Evolutionary conservation across 2,797 vertebrate species (phyloP).

Genomic region (Chiroxiphia lanceolata): DNA sequence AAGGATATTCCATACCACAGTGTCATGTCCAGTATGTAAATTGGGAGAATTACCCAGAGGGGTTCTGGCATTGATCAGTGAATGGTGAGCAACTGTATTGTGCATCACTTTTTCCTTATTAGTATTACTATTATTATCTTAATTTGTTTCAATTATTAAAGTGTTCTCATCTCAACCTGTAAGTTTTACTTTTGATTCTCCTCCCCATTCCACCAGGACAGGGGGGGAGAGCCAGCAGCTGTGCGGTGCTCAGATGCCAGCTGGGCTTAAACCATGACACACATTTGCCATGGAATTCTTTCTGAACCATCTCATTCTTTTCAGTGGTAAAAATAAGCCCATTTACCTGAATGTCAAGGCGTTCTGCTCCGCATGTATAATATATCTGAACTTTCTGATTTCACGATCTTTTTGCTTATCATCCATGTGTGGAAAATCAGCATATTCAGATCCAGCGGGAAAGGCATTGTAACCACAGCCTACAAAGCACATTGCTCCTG

Average conservation of each 20-base stretch:
- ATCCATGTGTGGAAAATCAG: slow-evolving; percentile 94
- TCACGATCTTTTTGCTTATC: slow-evolving; percentile 89
- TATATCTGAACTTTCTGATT: slow-evolving; percentile 93
- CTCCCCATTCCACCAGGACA: neutral
- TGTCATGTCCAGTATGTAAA: neutral
- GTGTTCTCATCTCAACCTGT: neutral
- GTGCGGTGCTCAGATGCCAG: neutral
- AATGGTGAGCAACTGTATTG: neutral
- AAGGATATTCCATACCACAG: neutral
- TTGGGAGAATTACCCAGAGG: neutral
- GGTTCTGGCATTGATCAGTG: neutral
- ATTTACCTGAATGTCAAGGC: slow-evolving; percentile 93
- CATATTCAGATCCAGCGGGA: slow-evolving; percentile 90
- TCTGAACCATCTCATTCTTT: neutral
- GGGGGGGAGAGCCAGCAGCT: accelerated
- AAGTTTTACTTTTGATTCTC: neutral
- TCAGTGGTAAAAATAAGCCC: neutral
- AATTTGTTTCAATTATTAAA: neutral
- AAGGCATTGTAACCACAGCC: slow-evolving; percentile 96
- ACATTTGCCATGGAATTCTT: neutral
- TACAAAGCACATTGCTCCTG: slow-evolving; percentile 85
- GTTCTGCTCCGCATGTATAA: slow-evolving; percentile 94
- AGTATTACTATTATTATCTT: neutral
- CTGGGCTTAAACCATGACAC: neutral
- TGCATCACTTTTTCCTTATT: neutral